Conservation (phyloP, 2,888 invertebrate genomes). For the Nysson spinosus region DNA sequence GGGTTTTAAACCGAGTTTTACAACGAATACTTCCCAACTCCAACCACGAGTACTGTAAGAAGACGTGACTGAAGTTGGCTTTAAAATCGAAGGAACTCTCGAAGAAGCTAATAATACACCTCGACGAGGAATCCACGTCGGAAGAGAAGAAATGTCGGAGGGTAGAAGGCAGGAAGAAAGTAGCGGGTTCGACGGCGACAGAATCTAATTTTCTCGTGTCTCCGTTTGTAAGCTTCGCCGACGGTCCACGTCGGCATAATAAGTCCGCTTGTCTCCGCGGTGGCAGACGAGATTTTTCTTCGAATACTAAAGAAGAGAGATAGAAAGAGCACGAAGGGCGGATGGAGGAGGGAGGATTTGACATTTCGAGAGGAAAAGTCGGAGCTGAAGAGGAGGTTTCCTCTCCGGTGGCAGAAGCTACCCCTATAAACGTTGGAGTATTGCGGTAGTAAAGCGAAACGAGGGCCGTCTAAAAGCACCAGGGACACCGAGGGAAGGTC, state of each 20-base stretch:
- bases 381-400: too few species aligned
- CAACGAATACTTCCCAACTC: too few species aligned
- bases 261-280: neutral
- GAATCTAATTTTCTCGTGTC: slow-evolving; percentile 9
- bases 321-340: neutral
- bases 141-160: too few species aligned
- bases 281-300: neutral
- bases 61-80: too few species aligned
- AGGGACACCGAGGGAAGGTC: too few species aligned
- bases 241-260: neutral
- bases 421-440: slow-evolving; percentile 48
- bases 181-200: neutral
- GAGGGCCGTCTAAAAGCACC: slow-evolving; percentile 64
- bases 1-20: slow-evolving; percentile 17
- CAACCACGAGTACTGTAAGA: too few species aligned
- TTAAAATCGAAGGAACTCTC: too few species aligned
- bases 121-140: too few species aligned
- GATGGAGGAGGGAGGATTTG: neutral
- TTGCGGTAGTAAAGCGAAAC: slow-evolving; percentile 66
- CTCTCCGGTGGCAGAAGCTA: slow-evolving; percentile 4
- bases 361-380: slow-evolving; percentile 35
- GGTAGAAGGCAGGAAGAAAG: too few species aligned
- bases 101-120: too few species aligned
- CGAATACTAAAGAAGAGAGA: too few species aligned
- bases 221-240: neutral